These are phyloP conservation scores for Micoletzkya japonica DNA, from an alignment of 2,888 invertebrate species.

Conservation along the genomic window DNA sequence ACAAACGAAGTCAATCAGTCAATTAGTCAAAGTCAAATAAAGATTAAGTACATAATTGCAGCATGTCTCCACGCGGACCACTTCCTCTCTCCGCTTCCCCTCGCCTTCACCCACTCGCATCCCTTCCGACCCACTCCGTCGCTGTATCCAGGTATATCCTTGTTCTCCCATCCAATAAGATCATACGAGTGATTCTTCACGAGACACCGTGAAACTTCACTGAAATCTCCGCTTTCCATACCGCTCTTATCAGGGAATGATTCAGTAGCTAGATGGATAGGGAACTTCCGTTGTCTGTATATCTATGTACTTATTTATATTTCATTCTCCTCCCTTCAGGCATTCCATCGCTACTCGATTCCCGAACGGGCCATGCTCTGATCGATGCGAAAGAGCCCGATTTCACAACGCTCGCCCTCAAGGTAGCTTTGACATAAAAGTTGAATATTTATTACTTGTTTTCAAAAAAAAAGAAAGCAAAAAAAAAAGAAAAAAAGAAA, in stretches of 20 bases:
- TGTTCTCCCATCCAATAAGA: not conserved
- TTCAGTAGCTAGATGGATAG: not conserved
- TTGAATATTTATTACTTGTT: not conserved
- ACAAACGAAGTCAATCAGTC: too few relatives aligned
- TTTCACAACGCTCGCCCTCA: slow-evolving; percentile 51
- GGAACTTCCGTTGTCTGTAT: not conserved
- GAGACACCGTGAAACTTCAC: not conserved
- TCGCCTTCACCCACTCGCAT: slow-evolving; percentile 27
- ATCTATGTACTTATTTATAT: not conserved
- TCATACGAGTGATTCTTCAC: not conserved
- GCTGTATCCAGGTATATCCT: slow-evolving; percentile 25
- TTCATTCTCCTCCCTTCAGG: not conserved
- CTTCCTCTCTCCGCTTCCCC: slow-evolving; percentile 26
- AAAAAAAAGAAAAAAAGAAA: not conserved
- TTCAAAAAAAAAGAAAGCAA: not conserved
- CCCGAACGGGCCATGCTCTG: slow-evolving; percentile 41
- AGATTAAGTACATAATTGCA: too few relatives aligned
- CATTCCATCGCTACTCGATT: slow-evolving; percentile 31
- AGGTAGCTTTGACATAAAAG: slow-evolving; percentile 34
- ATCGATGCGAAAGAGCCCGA: slow-evolving; percentile 52
- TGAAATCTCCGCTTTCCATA: not conserved
- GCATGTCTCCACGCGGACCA: slow-evolving; percentile 26
- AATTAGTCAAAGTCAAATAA: too few relatives aligned
- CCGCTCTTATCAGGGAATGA: not conserved
- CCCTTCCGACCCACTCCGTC: slow-evolving; percentile 24